Conservation (phyloP, 64 coral and sea anemone genomes). For the Stichodactyla mertensii region DNA sequence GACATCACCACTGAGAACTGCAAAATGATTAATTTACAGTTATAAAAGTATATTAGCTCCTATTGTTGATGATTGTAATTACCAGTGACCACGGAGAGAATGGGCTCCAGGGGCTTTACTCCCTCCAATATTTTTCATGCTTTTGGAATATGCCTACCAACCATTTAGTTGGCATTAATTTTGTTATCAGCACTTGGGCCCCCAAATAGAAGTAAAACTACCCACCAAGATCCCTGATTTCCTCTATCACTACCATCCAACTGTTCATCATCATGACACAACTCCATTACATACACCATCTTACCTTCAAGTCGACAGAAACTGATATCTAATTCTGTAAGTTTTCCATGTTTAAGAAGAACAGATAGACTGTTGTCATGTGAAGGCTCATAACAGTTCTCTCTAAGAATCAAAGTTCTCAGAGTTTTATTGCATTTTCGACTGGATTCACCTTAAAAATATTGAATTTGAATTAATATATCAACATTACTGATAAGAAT, state of each 20-base stretch:
- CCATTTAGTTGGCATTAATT: too few relatives aligned
- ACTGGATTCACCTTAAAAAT: conserved; percentile 25
- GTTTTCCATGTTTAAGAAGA: conserved; percentile 29
- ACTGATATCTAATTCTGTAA: conserved; percentile 38
- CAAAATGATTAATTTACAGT: not conserved
- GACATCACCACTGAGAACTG: conserved; percentile 33
- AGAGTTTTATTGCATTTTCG: conserved; percentile 35
- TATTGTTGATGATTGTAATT: too few relatives aligned
- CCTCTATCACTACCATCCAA: not conserved
- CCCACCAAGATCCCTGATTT: too few relatives aligned
- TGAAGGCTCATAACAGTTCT: conserved; percentile 43
- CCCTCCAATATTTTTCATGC: too few relatives aligned
- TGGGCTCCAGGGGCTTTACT: too few relatives aligned
- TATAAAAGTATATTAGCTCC: not conserved
- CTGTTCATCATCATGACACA: not conserved
- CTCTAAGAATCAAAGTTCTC: conserved; percentile 41
- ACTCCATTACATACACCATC: not conserved
- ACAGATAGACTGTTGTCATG: conserved; percentile 36
- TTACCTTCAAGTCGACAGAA: conserved; percentile 62
- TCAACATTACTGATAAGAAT: not conserved
- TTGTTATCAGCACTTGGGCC: too few relatives aligned
- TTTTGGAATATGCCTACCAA: too few relatives aligned
- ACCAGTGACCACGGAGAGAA: too few relatives aligned
- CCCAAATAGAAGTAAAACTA: too few relatives aligned
- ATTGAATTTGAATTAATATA: not conserved